Evolutionary conservation across 1,140 invertebrate species (phyloP), one percentile per base, ranked within the genome.

Genomic region (Wiebesia pumilae): DNA sequence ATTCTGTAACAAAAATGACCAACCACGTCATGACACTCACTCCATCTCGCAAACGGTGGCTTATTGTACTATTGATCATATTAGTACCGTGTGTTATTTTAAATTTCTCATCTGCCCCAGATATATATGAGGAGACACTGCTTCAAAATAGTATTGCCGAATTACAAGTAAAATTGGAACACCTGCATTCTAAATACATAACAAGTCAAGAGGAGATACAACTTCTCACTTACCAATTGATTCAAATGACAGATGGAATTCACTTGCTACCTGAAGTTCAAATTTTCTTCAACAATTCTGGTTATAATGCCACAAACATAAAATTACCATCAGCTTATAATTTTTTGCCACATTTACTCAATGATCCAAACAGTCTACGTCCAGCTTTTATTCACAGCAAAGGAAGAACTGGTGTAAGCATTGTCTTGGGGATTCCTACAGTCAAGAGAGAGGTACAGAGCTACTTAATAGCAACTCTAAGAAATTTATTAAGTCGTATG

Each of bases 401-500:
- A 88, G 96, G 96, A 10, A 95, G 97, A 73, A 94, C 94, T 21
- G 97, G 97, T 89, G 96, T 97, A 0, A 97, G 97, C 54, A 95
- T 98, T 79, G 97, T 99, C 0, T 94, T 99, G 38, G 98, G 97
- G 27, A 95, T 97, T 47, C 98, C 98, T 0, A 99, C 98, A 0
- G 98, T 99, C 0, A 96, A 96, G 89, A 94, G 98, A 75, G 97
- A 98, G 86, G 96, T 97, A 87, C 97, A 98, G 90, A 97, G 95
- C 88, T 99, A 99, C 93, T 94, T 99, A 40, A 94, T 98, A 90
- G 95, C 96, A 30, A 99, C 98, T 0, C 92, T 99, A n/a, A 95
- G 97, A 90, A 98, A 98, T 93, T 93, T 99, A 7, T 94, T 99
- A 35, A 95, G 96, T 87, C 96, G 96, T 79, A 96, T 99, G 96